phyloP scores from a whole-genome alignment of 2,797 vertebrate genomes.

The Sus cebifrons region DNA sequence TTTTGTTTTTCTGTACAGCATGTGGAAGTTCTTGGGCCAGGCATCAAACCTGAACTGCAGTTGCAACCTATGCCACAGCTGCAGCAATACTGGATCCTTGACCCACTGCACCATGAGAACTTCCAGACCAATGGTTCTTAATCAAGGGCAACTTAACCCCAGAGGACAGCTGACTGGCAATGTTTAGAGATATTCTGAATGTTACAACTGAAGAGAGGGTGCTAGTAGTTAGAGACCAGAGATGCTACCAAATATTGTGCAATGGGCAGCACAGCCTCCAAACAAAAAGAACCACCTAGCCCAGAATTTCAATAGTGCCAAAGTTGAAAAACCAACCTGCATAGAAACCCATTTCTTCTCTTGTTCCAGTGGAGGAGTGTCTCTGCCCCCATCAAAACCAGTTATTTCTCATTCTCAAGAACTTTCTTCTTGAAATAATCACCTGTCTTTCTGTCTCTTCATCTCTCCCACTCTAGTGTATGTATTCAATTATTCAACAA shows the following conservation, averaged over 20 bases:
- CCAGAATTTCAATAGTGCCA: not conserved
- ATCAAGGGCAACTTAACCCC: not conserved
- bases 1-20: too few species aligned
- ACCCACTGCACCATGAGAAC: too few species aligned
- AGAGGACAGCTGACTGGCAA: not conserved
- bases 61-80: too few species aligned
- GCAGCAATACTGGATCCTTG: too few species aligned
- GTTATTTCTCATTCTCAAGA: constrained; percentile 2
- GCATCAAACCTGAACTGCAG: too few species aligned
- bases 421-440: not conserved
- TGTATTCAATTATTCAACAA: constrained; percentile 19
- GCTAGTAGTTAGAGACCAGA: not conserved
- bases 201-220: not conserved
- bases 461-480: not conserved
- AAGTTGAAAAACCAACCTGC: not conserved
- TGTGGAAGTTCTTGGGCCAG: too few species aligned
- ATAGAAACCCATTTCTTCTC: not conserved
- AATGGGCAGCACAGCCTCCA: not conserved
- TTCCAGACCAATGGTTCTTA: not conserved
- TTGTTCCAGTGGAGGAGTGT: not conserved
- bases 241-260: not conserved
- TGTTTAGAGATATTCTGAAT: not conserved
- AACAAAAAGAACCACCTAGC: not conserved
- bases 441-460: not conserved
- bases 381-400: not conserved